Evolutionary conservation across 1,140 invertebrate species (phyloP).

Genomic region (Telenomus remus): DNA sequence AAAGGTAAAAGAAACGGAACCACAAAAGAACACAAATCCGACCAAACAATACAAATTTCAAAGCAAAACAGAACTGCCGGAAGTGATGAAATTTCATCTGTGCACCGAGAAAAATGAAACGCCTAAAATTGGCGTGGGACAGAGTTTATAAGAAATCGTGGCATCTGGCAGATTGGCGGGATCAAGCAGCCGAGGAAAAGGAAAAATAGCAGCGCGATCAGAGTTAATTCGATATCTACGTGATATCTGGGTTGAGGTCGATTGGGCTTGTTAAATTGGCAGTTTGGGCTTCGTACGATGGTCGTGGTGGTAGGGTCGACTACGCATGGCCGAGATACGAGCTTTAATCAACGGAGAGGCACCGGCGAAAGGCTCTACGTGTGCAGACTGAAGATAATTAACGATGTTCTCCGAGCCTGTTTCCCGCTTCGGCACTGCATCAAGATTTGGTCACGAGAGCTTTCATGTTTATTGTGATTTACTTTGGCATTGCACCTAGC

Average conservation of each 20-base stretch:
- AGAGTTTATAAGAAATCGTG: too few relatives aligned
- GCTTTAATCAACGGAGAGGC: constrained; percentile 59
- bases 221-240: constrained; percentile 45
- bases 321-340: constrained; percentile 57
- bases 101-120: too few relatives aligned
- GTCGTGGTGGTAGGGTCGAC: constrained; percentile 26
- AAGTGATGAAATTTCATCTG: not conserved
- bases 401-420: constrained; percentile 50
- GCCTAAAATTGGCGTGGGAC: too few relatives aligned
- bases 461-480: constrained; percentile 53
- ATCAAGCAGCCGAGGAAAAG: too few relatives aligned
- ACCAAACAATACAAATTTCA: too few relatives aligned
- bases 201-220: not conserved
- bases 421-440: constrained; percentile 41
- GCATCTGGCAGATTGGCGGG: too few relatives aligned
- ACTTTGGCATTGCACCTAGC: constrained; percentile 37
- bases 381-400: constrained; percentile 55
- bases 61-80: too few relatives aligned
- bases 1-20: constrained; percentile 14
- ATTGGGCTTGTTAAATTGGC: constrained; percentile 54
- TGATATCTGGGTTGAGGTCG: constrained; percentile 48
- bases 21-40: too few relatives aligned
- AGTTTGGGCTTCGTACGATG: constrained; percentile 16
- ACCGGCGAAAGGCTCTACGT: constrained; percentile 20
- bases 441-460: constrained; percentile 45